phyloP scores from a whole-genome alignment of 1,140 invertebrate genomes.

The Polypedilum vanderplanki region DNA sequence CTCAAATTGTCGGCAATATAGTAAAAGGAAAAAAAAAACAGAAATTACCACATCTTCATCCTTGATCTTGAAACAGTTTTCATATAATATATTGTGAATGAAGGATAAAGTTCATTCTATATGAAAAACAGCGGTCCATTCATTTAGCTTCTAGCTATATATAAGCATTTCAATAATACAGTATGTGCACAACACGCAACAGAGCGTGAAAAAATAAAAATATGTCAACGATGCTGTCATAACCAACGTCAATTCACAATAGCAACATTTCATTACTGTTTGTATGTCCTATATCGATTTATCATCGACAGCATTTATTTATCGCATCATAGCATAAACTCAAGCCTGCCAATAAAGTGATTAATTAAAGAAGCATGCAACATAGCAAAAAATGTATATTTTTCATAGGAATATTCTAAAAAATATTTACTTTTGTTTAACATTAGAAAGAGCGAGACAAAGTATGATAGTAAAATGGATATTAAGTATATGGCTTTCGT shows the following conservation, averaged over 20 bases:
- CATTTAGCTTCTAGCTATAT: no score
- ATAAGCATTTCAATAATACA: no score
- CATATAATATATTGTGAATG: no score
- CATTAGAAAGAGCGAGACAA: background rate
- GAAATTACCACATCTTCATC: background rate
- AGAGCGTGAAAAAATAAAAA: slow-evolving; percentile 3
- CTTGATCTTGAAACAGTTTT: background rate
- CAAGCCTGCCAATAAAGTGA: no score
- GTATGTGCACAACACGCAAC: background rate
- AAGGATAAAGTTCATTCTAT: no score
- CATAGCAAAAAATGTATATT: no score
- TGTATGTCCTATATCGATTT: background rate
- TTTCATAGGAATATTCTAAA: no score
- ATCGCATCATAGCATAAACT: no score
- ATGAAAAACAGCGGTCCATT: no score
- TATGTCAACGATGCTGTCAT: background rate
- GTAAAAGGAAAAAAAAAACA: background rate
- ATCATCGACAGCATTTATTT: background rate
- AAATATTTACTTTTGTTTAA: no score
- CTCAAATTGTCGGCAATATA: background rate
- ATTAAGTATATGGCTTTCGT: background rate
- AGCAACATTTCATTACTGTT: background rate
- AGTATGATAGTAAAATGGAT: background rate
- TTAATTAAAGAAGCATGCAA: no score
- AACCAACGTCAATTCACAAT: background rate